Base-by-base conservation (phyloP, 2,888 invertebrate species). In the Drosophila phalerata region DNA sequence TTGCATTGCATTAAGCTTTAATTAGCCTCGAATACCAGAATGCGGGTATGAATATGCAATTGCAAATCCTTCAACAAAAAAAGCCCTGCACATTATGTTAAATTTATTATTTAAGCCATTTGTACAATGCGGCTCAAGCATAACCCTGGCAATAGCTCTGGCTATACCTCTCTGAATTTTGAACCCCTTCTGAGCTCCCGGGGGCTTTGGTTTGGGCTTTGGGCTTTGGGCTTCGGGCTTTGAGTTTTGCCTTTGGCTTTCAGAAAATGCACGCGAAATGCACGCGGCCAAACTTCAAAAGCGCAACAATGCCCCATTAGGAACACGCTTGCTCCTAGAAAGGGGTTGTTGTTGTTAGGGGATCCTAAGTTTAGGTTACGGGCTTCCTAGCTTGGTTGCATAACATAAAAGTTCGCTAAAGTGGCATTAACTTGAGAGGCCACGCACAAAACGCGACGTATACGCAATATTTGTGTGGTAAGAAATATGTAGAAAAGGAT, bases 241-340 rank as follows among this genome's bases (percentile, higher is more conserved):
- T 57, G 37, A 48, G 19, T 19, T 48, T 49, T 49, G 38, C 25
- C 52, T n/a, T 51, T 38, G 52, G 64, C 51, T 8, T 49, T 70
- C 48, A 49, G 71, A 74, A 70, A 77, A 77, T 79, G 72, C 81
- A 86, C 87, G 83, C 87, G 70, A 81, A 73, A 77, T 79, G 87
- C 82, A 84, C 87, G 79, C 87, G 69, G 79, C 77, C 62, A 81
- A 84, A 84, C 85, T 87, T 87, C 73, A 84, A 87, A 84, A 85
- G 74, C 68, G 71, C 81, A 77, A 45, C 70, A 77, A 73, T 69
- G 60, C 63, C 19, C 60, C 63, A 69, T 77, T 77, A 69, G 69
- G 37, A 69, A 47, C 57, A 45, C 63, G 43, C 57, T 71, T 48
- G 58, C 51, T 57, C 37, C 45, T 56, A 30, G 32, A 48, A 2